A percentile compares a stretch with the other conserved stretches of the same genome.
phyloP scores from a whole-genome alignment of 1,140 invertebrate genomes.

The Drosophila aff. region DNA sequence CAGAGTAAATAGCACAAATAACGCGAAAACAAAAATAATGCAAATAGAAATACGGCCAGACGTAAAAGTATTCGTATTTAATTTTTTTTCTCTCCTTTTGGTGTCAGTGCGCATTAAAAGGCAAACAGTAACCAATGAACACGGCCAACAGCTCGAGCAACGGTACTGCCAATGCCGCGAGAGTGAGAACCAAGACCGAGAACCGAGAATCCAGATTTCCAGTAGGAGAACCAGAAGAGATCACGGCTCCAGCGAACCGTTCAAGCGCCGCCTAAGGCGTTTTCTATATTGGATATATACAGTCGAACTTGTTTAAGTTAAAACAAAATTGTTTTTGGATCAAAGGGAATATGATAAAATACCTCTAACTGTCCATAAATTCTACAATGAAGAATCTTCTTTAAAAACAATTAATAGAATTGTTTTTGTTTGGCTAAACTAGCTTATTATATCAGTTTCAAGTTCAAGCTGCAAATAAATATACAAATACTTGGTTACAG shows the following conservation, averaged over 20 bases:
- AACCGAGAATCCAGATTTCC: constrained; percentile 48
- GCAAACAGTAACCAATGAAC: constrained; percentile 51
- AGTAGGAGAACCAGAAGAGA: constrained; percentile 28
- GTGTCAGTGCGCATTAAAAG: constrained; percentile 67
- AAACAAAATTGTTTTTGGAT: background rate
- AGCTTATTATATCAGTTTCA: background rate
- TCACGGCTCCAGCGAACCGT: constrained; percentile 28
- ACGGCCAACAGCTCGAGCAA: constrained; percentile 52
- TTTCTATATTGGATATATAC: constrained; percentile 13
- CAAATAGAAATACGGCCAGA: constrained; percentile 44
- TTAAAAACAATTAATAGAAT: too few species aligned
- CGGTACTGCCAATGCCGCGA: constrained; percentile 67
- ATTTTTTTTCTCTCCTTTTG: constrained; percentile 35
- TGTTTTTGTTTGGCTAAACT: background rate
- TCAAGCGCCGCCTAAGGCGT: constrained; percentile 29
- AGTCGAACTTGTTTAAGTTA: background rate
- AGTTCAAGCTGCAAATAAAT: background rate
- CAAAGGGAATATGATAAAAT: background rate
- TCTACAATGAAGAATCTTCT: too few species aligned
- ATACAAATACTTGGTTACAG: background rate
- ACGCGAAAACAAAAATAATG: constrained; percentile 47
- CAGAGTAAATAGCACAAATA: constrained; percentile 69
- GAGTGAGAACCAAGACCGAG: constrained; percentile 64
- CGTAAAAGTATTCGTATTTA: constrained; percentile 30
- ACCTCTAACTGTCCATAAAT: too few species aligned